phyloP scores from a whole-genome alignment of 2,797 vertebrate genomes.

The Lithobates sylvaticus region DNA sequence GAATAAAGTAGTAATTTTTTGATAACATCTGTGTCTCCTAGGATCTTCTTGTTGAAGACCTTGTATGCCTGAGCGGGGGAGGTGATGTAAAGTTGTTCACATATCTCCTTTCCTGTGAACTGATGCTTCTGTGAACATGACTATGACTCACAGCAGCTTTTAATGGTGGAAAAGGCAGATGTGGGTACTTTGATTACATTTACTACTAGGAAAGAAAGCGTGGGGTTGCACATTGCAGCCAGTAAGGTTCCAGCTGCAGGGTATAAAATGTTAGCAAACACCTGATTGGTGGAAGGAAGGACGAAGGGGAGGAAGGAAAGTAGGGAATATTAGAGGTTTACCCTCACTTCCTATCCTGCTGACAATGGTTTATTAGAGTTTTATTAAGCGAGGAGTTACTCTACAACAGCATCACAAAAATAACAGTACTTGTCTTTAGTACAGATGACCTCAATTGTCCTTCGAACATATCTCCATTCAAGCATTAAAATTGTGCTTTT shows the following conservation, averaged over 20 bases:
- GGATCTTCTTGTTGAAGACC: slow-evolving; percentile 54
- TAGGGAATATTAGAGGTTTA: too few species aligned
- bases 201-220: background rate
- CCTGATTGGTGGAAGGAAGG: background rate
- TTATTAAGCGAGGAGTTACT: too few species aligned
- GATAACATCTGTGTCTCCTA: slow-evolving; percentile 61
- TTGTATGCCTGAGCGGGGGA: slow-evolving; percentile 44
- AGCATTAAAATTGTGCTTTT: too few species aligned
- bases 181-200: slow-evolving; percentile 3
- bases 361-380: too few species aligned
- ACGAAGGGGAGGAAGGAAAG: too few species aligned
- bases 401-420: too few species aligned
- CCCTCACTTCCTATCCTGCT: too few species aligned
- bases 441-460: too few species aligned
- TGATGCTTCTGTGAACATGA: slow-evolving; percentile 41
- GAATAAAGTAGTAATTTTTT: slow-evolving; percentile 63
- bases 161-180: slow-evolving; percentile 13
- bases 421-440: too few species aligned
- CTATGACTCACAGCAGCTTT: slow-evolving; percentile 17
- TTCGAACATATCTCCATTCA: too few species aligned
- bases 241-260: background rate
- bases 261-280: background rate
- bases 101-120: slow-evolving; percentile 27
- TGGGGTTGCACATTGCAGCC: background rate
- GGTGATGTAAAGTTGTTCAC: slow-evolving; percentile 53